Percentiles rank a stretch among this genome's conserved stretches.
phyloP scores from a whole-genome alignment of 2,113 vertebrate genomes.

The Prinia subflava region DNA sequence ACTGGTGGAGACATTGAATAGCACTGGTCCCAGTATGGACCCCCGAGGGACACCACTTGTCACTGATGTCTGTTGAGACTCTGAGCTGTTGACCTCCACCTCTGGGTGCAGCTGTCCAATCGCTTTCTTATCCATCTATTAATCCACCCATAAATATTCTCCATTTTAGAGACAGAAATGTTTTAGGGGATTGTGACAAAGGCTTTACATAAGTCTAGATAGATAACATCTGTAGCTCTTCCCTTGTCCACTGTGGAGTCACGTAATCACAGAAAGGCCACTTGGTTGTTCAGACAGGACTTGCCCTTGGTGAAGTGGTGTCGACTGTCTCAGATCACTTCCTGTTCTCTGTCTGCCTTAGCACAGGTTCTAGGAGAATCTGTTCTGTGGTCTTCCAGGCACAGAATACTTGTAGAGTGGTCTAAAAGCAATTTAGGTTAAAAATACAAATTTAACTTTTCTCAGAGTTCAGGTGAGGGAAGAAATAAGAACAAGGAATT shows the following conservation, averaged over 20 bases:
- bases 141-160: neutral
- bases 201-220: neutral
- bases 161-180: neutral
- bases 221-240: neutral
- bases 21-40: neutral
- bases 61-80: rapidly evolving
- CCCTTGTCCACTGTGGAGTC: neutral
- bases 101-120: neutral
- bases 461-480: neutral
- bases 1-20: neutral
- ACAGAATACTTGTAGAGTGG: neutral
- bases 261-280: neutral
- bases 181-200: neutral
- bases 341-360: neutral
- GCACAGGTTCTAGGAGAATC: neutral
- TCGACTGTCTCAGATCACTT: neutral
- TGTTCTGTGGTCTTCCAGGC: neutral
- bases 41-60: neutral
- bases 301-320: neutral
- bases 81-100: neutral
- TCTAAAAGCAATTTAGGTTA: neutral
- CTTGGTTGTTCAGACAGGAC: neutral
- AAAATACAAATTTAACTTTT: neutral
- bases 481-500: neutral
- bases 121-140: neutral